A percentile compares a stretch with the other conserved stretches of the same genome.
Conservation (phyloP, 2,797 vertebrate genomes). For the Sebastes steindachneri region DNA sequence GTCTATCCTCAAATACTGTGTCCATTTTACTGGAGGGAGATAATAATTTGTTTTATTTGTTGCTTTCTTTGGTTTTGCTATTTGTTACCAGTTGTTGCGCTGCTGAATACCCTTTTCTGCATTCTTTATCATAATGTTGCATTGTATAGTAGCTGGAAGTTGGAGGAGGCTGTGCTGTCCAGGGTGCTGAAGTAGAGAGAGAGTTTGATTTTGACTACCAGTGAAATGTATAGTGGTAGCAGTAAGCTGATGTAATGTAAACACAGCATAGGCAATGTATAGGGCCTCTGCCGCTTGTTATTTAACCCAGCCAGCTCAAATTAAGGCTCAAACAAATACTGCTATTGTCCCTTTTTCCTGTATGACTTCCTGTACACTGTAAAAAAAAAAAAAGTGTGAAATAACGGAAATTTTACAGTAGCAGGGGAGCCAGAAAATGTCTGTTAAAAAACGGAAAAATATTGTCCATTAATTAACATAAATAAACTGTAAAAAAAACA, state of each 20-base stretch:
- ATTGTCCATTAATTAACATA: no score
- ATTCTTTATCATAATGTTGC: background rate
- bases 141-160: background rate
- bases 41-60: background rate
- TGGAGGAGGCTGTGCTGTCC: slow-evolving; percentile 34
- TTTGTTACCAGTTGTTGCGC: background rate
- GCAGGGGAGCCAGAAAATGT: no score
- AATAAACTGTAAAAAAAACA: no score
- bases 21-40: background rate
- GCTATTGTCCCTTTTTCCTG: background rate
- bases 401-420: no score
- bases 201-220: background rate
- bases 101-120: background rate
- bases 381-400: no score
- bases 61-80: background rate
- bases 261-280: background rate
- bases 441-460: no score
- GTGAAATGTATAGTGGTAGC: background rate
- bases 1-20: background rate
- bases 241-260: background rate
- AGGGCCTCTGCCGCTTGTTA: background rate
- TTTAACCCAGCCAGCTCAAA: background rate
- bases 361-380: background rate
- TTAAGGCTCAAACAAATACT: background rate
- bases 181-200: slow-evolving; percentile 53